Evolutionary conservation across 2,113 vertebrate genomes (phyloP).

Genomic region (Cichladusa arquata): DNA sequence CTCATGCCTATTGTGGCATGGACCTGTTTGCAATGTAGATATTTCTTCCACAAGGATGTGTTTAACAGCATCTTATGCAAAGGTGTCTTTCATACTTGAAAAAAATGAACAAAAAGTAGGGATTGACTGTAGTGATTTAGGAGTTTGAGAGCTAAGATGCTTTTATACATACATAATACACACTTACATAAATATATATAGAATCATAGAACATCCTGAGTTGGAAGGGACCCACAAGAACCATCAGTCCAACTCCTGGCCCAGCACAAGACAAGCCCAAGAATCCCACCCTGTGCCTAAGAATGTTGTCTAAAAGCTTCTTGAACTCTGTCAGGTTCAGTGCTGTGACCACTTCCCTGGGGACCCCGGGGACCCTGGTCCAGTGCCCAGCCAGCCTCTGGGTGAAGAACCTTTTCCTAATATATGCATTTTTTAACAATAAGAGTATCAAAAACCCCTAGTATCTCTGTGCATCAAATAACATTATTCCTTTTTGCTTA

Average conservation of each 20-base stretch:
- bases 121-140: background rate
- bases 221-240: background rate
- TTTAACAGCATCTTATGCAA: background rate
- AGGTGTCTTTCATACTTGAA: background rate
- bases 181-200: accelerated
- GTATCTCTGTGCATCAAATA: background rate
- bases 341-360: background rate
- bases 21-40: background rate
- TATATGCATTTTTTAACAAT: background rate
- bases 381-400: background rate
- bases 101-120: background rate
- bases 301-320: background rate
- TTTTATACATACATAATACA: background rate
- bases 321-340: background rate
- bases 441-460: background rate
- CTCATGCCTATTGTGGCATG: background rate
- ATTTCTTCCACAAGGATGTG: background rate
- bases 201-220: background rate
- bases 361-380: background rate
- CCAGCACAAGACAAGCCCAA: background rate
- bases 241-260: background rate
- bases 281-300: background rate
- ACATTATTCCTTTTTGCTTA: background rate
- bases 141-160: background rate
- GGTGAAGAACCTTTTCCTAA: background rate